These are phyloP conservation scores for Stichodactyla helianthus DNA, from an alignment of 64 coral and sea anemone genomes.

Conservation along the genomic window DNA sequence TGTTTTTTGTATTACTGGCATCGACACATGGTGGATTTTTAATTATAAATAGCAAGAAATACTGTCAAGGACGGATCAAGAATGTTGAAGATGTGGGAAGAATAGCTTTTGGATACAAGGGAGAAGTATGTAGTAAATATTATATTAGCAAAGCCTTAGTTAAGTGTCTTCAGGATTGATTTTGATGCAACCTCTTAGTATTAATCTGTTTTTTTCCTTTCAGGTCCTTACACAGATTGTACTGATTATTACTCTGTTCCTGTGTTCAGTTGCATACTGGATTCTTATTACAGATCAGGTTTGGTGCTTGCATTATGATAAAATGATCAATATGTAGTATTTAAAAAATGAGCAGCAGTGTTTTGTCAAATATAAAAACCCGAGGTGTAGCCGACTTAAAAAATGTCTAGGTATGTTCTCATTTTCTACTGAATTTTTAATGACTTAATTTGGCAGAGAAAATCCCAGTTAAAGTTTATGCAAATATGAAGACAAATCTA, in stretches of 20 bases:
- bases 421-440: no score
- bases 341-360: not conserved
- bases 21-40: slow-evolving; percentile 91
- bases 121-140: slow-evolving; percentile 48
- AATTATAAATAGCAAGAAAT: slow-evolving; percentile 93
- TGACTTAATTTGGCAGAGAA: no score
- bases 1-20: slow-evolving; percentile 70
- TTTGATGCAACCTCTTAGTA: not conserved
- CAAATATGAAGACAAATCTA: no score
- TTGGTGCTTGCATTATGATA: not conserved
- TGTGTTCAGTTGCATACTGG: slow-evolving; percentile 92
- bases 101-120: slow-evolving; percentile 84
- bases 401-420: no score
- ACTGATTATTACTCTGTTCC: slow-evolving; percentile 70
- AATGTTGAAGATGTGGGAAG: slow-evolving; percentile 92
- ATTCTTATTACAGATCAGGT: slow-evolving; percentile 97
- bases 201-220: slow-evolving; percentile 25
- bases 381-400: no score
- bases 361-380: no score
- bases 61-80: slow-evolving; percentile 87
- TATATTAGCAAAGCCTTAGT: no score
- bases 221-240: slow-evolving; percentile 81
- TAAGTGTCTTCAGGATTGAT: not conserved
- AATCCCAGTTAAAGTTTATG: no score
- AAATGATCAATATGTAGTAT: not conserved